phyloP scores from a whole-genome alignment of 2,113 vertebrate genomes.

The Galemys pyrenaicus region DNA sequence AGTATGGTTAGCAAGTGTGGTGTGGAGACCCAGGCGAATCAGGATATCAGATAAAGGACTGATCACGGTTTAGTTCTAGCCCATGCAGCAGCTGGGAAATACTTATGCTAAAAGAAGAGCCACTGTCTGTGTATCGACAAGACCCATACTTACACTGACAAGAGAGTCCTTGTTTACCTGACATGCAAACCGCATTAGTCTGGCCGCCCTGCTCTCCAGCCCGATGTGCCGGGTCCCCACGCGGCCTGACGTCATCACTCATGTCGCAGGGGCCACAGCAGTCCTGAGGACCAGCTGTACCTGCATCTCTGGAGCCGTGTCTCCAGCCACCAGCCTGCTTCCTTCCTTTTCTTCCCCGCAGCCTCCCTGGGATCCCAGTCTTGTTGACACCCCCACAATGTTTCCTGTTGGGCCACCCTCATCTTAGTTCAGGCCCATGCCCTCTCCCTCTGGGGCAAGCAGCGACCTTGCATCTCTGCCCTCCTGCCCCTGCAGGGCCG shows the following conservation, averaged over 20 bases:
- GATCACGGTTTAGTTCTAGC: neutral
- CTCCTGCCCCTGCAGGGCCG: neutral
- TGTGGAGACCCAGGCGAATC: neutral
- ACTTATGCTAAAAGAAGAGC: neutral
- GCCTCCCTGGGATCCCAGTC: neutral
- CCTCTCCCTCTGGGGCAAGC: neutral
- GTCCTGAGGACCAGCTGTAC: neutral
- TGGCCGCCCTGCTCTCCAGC: no score
- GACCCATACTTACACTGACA: no score
- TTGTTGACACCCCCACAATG: neutral
- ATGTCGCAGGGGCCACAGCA: neutral
- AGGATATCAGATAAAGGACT: neutral
- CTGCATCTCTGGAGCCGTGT: no score
- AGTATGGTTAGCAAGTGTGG: neutral
- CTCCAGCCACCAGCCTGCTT: no score
- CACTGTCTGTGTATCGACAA: neutral
- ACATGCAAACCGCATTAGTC: neutral
- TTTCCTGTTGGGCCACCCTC: neutral
- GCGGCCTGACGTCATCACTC: neutral
- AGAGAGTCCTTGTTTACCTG: no score
- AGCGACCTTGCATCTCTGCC: neutral
- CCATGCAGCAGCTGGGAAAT: neutral
- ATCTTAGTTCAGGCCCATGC: neutral
- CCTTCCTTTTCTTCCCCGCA: neutral
- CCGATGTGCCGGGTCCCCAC: neutral